Evolutionary conservation across 2,888 invertebrate genomes (phyloP).

Genomic region (Acleris cristana): DNA sequence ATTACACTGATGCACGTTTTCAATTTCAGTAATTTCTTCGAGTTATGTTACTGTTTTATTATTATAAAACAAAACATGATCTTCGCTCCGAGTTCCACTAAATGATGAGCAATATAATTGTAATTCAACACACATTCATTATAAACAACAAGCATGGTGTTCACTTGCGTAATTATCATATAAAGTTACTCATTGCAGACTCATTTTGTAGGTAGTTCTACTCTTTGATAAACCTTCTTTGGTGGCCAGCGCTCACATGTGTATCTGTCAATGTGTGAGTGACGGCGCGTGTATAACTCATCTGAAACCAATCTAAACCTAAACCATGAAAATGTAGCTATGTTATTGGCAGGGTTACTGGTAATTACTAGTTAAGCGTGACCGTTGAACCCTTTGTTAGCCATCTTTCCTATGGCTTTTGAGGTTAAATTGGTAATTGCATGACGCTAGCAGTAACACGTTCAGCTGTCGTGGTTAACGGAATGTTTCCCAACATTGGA

Average conservation of each 20-base stretch:
- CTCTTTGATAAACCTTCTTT: slow-evolving; percentile 29
- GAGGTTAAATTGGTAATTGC: neutral
- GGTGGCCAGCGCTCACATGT: slow-evolving; percentile 23
- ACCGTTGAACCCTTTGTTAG: slow-evolving; percentile 1
- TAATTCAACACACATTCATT: slow-evolving; percentile 18
- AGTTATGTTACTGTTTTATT: neutral
- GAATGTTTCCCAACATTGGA: neutral
- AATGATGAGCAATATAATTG: slow-evolving; percentile 23
- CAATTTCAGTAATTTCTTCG: no score
- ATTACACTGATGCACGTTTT: no score
- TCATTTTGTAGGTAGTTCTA: slow-evolving; percentile 10
- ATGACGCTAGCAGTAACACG: neutral
- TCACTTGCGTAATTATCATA: slow-evolving; percentile 33
- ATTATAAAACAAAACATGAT: slow-evolving; percentile 4
- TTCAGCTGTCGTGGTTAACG: neutral
- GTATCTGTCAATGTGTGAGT: slow-evolving; percentile 17
- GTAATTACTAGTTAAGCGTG: slow-evolving; percentile 15
- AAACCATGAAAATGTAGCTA: slow-evolving; percentile 18
- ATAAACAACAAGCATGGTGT: slow-evolving; percentile 15
- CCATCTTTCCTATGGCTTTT: slow-evolving; percentile 3
- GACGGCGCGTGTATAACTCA: slow-evolving; percentile 55
- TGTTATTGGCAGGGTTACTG: slow-evolving; percentile 16
- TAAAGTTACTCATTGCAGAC: slow-evolving; percentile 17
- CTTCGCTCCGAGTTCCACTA: slow-evolving; percentile 9
- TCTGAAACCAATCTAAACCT: slow-evolving; percentile 52